Percentiles rank a stretch among this genome's conserved stretches.
phyloP scores from a whole-genome alignment of 2,797 vertebrate genomes.

The Pogonophryne albipinna region DNA sequence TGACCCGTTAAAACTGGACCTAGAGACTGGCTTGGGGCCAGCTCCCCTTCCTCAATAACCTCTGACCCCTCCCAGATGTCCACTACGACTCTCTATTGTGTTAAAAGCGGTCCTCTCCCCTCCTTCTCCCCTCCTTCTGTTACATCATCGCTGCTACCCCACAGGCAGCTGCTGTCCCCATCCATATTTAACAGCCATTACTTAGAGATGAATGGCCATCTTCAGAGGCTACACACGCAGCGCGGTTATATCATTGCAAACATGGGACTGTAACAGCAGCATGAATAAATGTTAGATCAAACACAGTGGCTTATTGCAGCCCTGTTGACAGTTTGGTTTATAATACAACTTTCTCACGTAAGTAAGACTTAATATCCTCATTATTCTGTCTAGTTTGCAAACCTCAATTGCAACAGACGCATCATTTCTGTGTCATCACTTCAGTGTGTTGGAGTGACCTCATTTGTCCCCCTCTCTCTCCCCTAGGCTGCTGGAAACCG shows the following conservation, averaged over 20 bases:
- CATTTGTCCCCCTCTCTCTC: slow-evolving; percentile 54
- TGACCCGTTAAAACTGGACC: background rate
- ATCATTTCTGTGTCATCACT: slow-evolving; percentile 48
- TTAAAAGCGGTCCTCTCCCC: slow-evolving; percentile 47
- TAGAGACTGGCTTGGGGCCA: slow-evolving; percentile 11
- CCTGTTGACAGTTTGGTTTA: background rate
- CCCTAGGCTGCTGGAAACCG: slow-evolving; percentile 76
- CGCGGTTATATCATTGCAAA: slow-evolving; percentile 47
- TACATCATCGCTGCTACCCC: slow-evolving; percentile 71
- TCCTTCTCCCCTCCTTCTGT: slow-evolving; percentile 69
- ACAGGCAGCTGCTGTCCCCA: slow-evolving; percentile 74
- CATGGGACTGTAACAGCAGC: slow-evolving; percentile 26
- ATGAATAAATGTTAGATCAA: slow-evolving; percentile 27
- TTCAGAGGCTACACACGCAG: slow-evolving; percentile 39
- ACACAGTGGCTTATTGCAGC: slow-evolving; percentile 25
- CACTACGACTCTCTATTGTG: slow-evolving; percentile 56
- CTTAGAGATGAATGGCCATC: slow-evolving; percentile 65
- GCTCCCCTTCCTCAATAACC: slow-evolving; percentile 45
- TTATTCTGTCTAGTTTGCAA: slow-evolving; percentile 23
- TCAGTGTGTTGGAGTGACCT: slow-evolving; percentile 52
- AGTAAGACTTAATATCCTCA: background rate
- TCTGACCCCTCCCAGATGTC: slow-evolving; percentile 76
- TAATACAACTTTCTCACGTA: slow-evolving; percentile 3
- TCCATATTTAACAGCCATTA: slow-evolving; percentile 77
- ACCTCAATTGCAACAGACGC: slow-evolving; percentile 15